Percentiles rank a stretch among this genome's conserved stretches.
Conservation (phyloP, 2,888 invertebrate genomes). For the Clivina fossor region DNA sequence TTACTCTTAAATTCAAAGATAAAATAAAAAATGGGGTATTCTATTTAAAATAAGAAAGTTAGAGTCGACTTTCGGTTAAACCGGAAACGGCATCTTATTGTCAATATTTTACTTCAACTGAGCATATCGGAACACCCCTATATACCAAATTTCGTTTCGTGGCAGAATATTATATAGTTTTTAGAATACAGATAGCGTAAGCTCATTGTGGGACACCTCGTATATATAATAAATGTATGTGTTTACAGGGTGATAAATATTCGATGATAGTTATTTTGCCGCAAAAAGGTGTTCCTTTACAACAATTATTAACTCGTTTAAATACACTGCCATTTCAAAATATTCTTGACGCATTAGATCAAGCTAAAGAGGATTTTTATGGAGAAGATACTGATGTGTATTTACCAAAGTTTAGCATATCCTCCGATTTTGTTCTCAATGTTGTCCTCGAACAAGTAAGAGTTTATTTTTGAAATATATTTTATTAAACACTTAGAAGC, state of each 20-base stretch:
- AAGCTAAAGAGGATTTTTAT: constrained; percentile 56
- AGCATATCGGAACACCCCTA: no score
- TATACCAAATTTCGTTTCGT: no score
- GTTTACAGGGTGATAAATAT: constrained; percentile 56
- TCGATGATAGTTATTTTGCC: constrained; percentile 70
- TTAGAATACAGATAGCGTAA: no score
- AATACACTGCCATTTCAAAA: constrained; percentile 54
- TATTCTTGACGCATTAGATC: constrained; percentile 56
- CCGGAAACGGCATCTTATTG: no score
- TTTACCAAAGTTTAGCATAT: constrained; percentile 64
- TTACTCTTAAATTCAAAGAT: no score
- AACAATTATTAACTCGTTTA: constrained; percentile 59
- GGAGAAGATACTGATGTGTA: constrained; percentile 65
- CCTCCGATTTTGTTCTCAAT: constrained; percentile 63
- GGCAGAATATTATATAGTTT: no score
- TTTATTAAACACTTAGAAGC: not conserved
- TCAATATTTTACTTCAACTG: no score
- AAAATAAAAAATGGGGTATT: no score
- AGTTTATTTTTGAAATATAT: not conserved
- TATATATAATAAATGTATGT: constrained; percentile 32
- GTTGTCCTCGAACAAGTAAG: constrained; percentile 57
- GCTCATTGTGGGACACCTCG: no score
- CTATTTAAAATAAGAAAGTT: no score
- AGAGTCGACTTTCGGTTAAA: no score
- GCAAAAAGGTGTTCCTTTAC: constrained; percentile 56